These are phyloP conservation scores for Dicaeum eximium DNA, from an alignment of 2,113 vertebrate species.

Conservation along the genomic window DNA sequence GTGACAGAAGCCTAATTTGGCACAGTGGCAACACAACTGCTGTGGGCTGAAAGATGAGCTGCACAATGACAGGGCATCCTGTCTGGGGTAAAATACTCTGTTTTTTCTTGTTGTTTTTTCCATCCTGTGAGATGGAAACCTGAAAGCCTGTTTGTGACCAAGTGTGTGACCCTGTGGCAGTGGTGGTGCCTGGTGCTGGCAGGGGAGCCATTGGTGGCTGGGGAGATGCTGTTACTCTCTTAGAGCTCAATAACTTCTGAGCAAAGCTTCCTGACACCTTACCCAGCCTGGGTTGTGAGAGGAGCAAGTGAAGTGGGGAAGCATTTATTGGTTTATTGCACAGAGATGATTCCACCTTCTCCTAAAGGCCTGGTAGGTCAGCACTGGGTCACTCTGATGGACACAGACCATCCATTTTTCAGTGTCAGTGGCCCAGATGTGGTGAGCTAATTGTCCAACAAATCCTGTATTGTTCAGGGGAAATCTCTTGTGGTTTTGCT, in stretches of 20 bases:
- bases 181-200: neutral
- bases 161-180: neutral
- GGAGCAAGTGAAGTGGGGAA: neutral
- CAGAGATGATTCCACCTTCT: neutral
- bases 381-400: constrained; percentile 57
- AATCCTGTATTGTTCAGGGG: constrained; percentile 53
- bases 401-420: constrained; percentile 47
- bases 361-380: neutral
- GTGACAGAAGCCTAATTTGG: neutral
- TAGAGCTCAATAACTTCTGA: neutral
- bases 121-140: neutral
- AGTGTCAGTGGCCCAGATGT: constrained; percentile 32
- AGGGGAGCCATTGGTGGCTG: neutral
- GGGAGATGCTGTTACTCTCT: neutral
- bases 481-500: neutral
- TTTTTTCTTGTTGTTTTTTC: neutral
- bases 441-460: constrained; percentile 70
- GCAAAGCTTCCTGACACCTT: neutral
- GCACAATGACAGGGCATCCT: neutral
- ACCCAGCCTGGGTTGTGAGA: neutral
- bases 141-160: neutral
- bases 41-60: neutral
- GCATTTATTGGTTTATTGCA: constrained; percentile 49
- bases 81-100: neutral
- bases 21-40: neutral